These are phyloP conservation scores for Plebejus anna DNA, from an alignment of 2,888 invertebrate genomes.

Conservation along the genomic window DNA sequence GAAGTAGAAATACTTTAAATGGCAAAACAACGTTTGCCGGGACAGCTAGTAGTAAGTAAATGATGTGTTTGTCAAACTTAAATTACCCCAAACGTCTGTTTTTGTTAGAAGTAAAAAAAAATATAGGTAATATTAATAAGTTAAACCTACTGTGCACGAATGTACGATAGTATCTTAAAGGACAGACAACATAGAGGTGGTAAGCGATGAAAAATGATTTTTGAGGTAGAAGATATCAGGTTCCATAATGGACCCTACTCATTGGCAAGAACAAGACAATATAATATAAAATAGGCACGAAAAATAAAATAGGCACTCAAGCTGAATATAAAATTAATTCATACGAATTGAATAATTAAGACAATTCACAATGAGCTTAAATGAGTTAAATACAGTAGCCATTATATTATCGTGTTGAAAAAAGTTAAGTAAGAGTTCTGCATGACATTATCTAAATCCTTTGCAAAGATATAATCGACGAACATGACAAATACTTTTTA, in stretches of 20 bases:
- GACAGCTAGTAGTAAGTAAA: not conserved
- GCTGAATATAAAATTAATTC: not conserved
- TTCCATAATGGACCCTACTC: slow-evolving; percentile 48
- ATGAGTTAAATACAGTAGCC: slow-evolving; percentile 18
- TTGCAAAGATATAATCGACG: slow-evolving; percentile 36
- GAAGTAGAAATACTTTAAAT: no score
- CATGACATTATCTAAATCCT: slow-evolving; percentile 38
- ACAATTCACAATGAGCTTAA: not conserved
- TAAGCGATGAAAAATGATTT: slow-evolving; percentile 66
- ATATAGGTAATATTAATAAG: not conserved
- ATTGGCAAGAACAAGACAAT: not conserved
- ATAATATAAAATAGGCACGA: not conserved
- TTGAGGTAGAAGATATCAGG: slow-evolving; percentile 67
- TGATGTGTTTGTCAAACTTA: not conserved
- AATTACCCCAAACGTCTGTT: not conserved
- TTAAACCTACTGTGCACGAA: slow-evolving; percentile 40
- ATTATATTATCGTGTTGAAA: slow-evolving; percentile 27
- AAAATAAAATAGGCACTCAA: not conserved
- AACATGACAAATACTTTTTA: slow-evolving; percentile 37
- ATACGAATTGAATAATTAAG: not conserved
- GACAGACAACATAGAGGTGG: slow-evolving; percentile 59
- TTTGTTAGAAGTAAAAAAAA: not conserved
- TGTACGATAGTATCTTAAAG: slow-evolving; percentile 47
- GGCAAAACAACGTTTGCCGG: no score
- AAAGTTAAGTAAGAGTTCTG: slow-evolving; percentile 20